Percentiles rank a stretch among this genome's conserved stretches.
phyloP scores from a whole-genome alignment of 2,888 invertebrate genomes.

The Matsumyia berberina region DNA sequence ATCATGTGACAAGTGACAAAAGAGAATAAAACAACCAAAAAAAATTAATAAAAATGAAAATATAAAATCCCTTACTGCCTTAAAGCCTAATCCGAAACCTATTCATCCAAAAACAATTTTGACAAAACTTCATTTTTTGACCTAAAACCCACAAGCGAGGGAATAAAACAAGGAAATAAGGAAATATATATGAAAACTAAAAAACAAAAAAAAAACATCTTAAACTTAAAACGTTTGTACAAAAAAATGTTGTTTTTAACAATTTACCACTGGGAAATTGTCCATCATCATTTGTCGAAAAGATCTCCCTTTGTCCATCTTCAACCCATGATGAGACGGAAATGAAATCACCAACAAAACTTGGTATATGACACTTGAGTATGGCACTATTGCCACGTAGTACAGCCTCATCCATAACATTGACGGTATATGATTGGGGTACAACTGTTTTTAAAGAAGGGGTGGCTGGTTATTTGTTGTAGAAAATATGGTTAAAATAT shows the following conservation, averaged over 20 bases:
- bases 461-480: conserved; percentile 39
- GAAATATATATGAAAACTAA: conserved; percentile 2
- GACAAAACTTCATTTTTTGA: conserved; percentile 5
- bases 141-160: conserved; percentile 27
- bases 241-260: conserved; percentile 38
- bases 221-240: conserved; percentile 79
- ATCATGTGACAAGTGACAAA: conserved; percentile 69
- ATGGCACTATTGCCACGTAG: conserved; percentile 95
- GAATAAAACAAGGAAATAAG: conserved; percentile 69
- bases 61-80: conserved; percentile 38
- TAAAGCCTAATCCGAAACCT: conserved; percentile 24
- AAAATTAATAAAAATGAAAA: conserved; percentile 7
- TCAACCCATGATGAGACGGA: conserved; percentile 93
- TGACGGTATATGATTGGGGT: conserved; percentile 94
- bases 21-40: conserved; percentile 79
- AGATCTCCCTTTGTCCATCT: conserved; percentile 89
- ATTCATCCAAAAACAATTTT: conserved; percentile 47
- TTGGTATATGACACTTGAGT: conserved; percentile 96
- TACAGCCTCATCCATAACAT: conserved; percentile 96
- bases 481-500: conserved; percentile 17
- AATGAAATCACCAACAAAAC: conserved; percentile 96
- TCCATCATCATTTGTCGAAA: conserved; percentile 77
- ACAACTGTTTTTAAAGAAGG: conserved; percentile 88
- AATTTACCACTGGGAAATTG: conserved; percentile 79
- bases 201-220: conserved; percentile 70